Base-by-base conservation (phyloP, 1,140 invertebrate species). In the Calephelis nemesis region DNA sequence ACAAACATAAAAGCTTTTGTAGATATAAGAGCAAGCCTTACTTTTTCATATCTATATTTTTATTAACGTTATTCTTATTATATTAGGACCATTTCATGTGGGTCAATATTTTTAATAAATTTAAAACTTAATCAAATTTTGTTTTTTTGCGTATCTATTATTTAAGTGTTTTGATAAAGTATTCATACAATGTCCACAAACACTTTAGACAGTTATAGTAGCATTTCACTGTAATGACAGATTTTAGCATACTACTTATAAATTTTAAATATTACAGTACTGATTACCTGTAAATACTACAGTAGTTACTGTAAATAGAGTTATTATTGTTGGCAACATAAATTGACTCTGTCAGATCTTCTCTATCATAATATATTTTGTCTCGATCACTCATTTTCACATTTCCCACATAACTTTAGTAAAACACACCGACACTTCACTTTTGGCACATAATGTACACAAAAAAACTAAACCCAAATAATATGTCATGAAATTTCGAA, bases 301-400 rank as follows among this genome's bases (percentile, higher is more conserved):
- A 91, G 74, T 92, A 92, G 71, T 85, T 90, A 71, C 91, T 92
- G 73, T 92, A 92, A 72, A 92, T 82, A 7, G 91, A 92, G 70
- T 91, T 86, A 72, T 89, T 87, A 68, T 92, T 92, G 68, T 91
- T 90, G 7, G 86, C 75, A 9, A 77, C 78, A 70, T 90, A 91
- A 68, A 87, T 68, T 10, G 79, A 71, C 63, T 90, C 88, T 58
- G 79, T 86, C 11, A 71, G 54, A 49, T 88, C 86, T n/a, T 86
- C 77, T 54, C 69, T 81, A 52, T 87, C 85, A 48, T 84, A 83
- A 72, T 83, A 78, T 65, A 70, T 83, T 76, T 78, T 88, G 54
- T 82, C 85, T 67, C 82, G 71, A 39, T 88, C 88, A 84, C 85
- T 87, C 88, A 91, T 91, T 76, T 81, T 86, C 47, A 70, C 65